A percentile compares a stretch with the other conserved stretches of the same genome.
These are phyloP conservation scores for Unio delphinus DNA, from an alignment of 2,888 invertebrate species.

Conservation along the genomic window DNA sequence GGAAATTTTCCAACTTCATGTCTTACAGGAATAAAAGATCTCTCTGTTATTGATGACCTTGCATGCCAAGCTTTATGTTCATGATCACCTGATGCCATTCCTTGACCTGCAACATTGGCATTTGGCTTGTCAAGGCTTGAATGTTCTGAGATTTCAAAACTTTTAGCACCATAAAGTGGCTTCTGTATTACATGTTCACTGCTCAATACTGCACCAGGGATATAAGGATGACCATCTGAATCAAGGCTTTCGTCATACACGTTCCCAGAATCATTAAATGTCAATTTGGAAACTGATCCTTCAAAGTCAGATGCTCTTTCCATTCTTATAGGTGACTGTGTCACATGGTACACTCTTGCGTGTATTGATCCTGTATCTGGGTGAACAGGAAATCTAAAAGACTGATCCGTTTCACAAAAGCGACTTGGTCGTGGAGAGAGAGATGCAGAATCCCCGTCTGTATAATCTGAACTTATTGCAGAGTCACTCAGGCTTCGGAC, in stretches of 20 bases:
- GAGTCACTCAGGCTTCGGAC: conserved; percentile 61
- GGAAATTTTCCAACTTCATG: conserved; percentile 28
- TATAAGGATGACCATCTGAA: no score
- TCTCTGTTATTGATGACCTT: neutral
- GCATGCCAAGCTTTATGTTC: no score
- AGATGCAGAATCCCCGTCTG: conserved; percentile 57
- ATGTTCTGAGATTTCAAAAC: no score
- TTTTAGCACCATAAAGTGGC: no score
- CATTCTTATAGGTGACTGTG: conserved; percentile 16
- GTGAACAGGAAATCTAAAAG: conserved; percentile 3
- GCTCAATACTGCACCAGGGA: no score
- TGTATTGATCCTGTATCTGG: conserved; percentile 1
- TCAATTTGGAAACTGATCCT: conserved; percentile 24
- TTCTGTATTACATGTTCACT: no score
- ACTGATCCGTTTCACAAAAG: conserved; percentile 37
- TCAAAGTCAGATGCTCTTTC: conserved; percentile 26
- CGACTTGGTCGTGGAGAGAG: conserved; percentile 48
- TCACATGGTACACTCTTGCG: conserved; percentile 1
- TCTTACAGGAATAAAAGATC: conserved; percentile 3
- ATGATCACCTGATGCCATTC: no score
- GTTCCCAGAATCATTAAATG: conserved; percentile 53
- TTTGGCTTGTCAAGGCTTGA: no score
- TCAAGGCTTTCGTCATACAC: conserved; percentile 39
- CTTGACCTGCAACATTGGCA: no score
- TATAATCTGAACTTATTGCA: conserved; percentile 65